These are phyloP conservation scores for honey bee (Apis mellifera) DNA, from an alignment of 1,140 invertebrate species.

Conservation along the genomic window Amel_HAv3.1 CM009935.2:4004001-4004500, in stretches of 20 bases:
- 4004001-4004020: slow-evolving; percentile 1
- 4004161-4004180: slow-evolving; percentile 22
- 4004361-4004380: too few relatives aligned
- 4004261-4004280: too few relatives aligned
- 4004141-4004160: slow-evolving; percentile 29
- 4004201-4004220: background rate
- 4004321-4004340: too few relatives aligned
- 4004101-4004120: slow-evolving; percentile 2
- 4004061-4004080: slow-evolving; percentile 45
- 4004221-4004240: background rate
- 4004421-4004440: too few relatives aligned
- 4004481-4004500: too few relatives aligned
- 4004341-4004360: too few relatives aligned
- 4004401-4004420: too few relatives aligned
- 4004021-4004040: slow-evolving; percentile 22
- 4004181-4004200: background rate
- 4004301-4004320: too few relatives aligned
- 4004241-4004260: background rate
- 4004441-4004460: too few relatives aligned
- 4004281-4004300: too few relatives aligned
- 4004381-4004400: too few relatives aligned
- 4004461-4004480: too few relatives aligned
- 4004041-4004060: slow-evolving; percentile 38
- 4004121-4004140: slow-evolving; percentile 8
- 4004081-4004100: slow-evolving; percentile 13